A percentile compares a stretch with the other conserved stretches of the same genome.
These are phyloP conservation scores for Sinocyclocheilus grahami DNA, from an alignment of 2,113 vertebrate genomes.

Conservation along the genomic window DNA sequence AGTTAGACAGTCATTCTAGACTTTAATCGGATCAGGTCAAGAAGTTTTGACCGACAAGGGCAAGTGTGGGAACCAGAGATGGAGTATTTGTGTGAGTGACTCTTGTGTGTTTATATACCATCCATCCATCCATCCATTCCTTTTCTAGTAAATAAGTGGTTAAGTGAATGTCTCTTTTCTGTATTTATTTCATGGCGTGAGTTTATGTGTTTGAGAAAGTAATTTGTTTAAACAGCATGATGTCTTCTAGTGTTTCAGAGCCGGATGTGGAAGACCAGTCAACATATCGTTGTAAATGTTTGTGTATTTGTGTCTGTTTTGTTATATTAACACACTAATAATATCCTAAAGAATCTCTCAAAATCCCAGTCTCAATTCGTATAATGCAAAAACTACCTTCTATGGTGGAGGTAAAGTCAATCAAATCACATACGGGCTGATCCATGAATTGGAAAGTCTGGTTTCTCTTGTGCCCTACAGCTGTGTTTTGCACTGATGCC, in stretches of 20 bases:
- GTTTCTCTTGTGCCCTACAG: not conserved
- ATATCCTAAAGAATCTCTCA: not conserved
- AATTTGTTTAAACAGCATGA: conserved; percentile 10
- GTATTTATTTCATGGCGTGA: not conserved
- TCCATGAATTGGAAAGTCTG: not conserved
- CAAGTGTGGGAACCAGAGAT: conserved; percentile 33
- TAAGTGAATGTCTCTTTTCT: not conserved
- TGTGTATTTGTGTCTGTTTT: not conserved
- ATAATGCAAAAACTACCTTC: not conserved
- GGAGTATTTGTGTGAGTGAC: too few relatives aligned
- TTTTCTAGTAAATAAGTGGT: too few relatives aligned
- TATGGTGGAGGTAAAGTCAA: not conserved
- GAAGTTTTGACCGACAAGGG: conserved; percentile 21
- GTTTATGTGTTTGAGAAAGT: not conserved
- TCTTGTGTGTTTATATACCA: not conserved
- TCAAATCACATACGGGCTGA: not conserved
- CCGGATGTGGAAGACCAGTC: not conserved
- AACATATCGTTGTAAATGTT: not conserved
- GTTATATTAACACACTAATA: not conserved
- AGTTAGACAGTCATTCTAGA: conserved; percentile 37
- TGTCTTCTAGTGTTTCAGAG: conserved; percentile 18
- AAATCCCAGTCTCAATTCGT: not conserved
- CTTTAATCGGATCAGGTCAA: conserved; percentile 21
- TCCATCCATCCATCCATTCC: not conserved
- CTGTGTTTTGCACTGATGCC: too few relatives aligned